These are phyloP conservation scores for Taeniopygia guttata DNA, from an alignment of 2,797 vertebrate species.

Conservation along the genomic window DNA sequence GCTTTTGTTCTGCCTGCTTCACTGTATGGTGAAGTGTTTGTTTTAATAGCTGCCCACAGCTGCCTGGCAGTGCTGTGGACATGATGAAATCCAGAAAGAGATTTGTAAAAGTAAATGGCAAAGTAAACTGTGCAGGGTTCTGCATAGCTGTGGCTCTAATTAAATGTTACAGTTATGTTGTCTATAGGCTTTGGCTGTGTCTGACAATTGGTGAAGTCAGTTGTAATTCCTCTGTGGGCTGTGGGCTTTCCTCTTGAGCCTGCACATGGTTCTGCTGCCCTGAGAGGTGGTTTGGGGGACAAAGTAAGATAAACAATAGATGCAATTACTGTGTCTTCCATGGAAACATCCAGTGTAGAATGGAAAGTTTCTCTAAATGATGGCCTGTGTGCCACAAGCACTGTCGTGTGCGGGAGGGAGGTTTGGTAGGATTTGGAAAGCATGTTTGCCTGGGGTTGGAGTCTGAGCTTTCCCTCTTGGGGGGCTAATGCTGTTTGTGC, in stretches of 20 bases:
- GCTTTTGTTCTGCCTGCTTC: neutral
- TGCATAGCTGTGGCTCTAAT: neutral
- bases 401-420: neutral
- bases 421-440: neutral
- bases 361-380: neutral
- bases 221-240: neutral
- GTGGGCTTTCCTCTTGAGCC: neutral
- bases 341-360: neutral
- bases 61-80: neutral
- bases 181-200: neutral
- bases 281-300: neutral
- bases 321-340: neutral
- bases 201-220: neutral
- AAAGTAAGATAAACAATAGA: neutral
- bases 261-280: neutral
- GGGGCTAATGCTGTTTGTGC: neutral
- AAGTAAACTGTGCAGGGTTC: neutral
- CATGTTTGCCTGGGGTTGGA: neutral
- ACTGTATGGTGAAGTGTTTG: neutral
- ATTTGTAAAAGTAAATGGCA: neutral
- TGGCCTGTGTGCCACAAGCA: accelerated
- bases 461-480: neutral
- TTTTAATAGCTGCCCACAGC: neutral
- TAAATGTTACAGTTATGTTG: neutral
- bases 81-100: neutral